Conservation (phyloP, 1,140 invertebrate species). For the Conus betulinus region DNA sequence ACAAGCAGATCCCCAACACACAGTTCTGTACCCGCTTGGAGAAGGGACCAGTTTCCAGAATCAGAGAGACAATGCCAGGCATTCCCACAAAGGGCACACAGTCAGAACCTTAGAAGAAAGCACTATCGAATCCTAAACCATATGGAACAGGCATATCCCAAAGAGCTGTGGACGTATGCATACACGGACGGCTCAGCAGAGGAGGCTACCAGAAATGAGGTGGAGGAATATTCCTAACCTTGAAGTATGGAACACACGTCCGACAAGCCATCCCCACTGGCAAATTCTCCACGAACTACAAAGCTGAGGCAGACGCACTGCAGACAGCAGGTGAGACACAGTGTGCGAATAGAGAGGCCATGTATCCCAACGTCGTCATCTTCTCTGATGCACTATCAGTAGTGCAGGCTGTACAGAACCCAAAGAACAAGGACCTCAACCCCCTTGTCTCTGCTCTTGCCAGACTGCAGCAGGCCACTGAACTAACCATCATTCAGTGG, state of each 20-base stretch:
- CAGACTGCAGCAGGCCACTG: neutral
- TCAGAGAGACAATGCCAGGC: neutral
- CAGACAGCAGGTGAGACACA: neutral
- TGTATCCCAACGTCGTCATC: neutral
- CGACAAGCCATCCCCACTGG: neutral
- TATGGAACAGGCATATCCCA: neutral
- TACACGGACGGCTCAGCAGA: slow-evolving; percentile 15
- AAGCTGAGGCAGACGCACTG: neutral
- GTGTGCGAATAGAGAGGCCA: neutral
- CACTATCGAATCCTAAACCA: neutral
- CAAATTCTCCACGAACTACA: neutral
- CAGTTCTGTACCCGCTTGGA: neutral
- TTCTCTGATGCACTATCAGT: slow-evolving; percentile 18
- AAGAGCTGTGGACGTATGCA: neutral
- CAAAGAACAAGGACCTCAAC: neutral
- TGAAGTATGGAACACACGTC: neutral
- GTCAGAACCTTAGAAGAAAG: neutral
- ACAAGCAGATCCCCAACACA: neutral
- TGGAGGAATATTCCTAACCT: neutral
- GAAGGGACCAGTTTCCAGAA: neutral
- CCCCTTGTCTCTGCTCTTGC: neutral
- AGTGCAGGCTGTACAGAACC: neutral
- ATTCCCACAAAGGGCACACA: neutral
- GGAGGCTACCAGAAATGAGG: slow-evolving; percentile 8
- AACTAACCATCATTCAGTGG: slow-evolving; percentile 3